Conservation (phyloP, 2,797 vertebrate genomes). For the Lagothrix lagotricha region DNA sequence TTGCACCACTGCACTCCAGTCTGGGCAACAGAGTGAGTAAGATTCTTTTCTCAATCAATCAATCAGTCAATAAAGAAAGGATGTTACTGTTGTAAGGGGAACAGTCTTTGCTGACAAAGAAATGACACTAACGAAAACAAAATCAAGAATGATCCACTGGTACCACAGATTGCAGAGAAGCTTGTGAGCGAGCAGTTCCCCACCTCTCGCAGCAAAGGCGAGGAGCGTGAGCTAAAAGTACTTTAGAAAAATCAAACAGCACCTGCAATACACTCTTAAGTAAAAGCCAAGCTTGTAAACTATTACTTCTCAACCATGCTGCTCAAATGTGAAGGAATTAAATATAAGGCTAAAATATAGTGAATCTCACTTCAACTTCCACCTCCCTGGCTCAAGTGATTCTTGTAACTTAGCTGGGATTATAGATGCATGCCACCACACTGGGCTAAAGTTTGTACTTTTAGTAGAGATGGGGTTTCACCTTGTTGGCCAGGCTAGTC, state of each 20-base stretch:
- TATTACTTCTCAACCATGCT: background rate
- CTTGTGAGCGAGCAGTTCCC: background rate
- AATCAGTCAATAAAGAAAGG: too few relatives aligned
- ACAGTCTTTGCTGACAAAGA: background rate
- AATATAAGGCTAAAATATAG: background rate
- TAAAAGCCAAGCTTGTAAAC: background rate
- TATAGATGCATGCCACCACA: too few relatives aligned
- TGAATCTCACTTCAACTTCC: conserved; percentile 39
- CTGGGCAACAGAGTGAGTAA: too few relatives aligned
- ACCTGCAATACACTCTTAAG: background rate
- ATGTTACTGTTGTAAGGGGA: background rate
- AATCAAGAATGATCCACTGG: background rate
- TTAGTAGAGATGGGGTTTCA: too few relatives aligned
- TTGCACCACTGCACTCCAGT: too few relatives aligned
- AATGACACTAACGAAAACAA: background rate
- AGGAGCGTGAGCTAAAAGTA: background rate
- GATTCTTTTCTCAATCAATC: too few relatives aligned
- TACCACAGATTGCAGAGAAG: background rate
- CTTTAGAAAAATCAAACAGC: background rate
- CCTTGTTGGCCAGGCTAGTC: too few relatives aligned
- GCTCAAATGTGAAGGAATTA: background rate
- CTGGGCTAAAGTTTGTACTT: too few relatives aligned
- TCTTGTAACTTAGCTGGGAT: too few relatives aligned
- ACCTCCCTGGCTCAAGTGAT: conserved; percentile 53
- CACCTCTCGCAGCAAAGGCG: background rate